Evolutionary conservation across 2,888 invertebrate genomes (phyloP).

Genomic region (Serripes groenlandicus): DNA sequence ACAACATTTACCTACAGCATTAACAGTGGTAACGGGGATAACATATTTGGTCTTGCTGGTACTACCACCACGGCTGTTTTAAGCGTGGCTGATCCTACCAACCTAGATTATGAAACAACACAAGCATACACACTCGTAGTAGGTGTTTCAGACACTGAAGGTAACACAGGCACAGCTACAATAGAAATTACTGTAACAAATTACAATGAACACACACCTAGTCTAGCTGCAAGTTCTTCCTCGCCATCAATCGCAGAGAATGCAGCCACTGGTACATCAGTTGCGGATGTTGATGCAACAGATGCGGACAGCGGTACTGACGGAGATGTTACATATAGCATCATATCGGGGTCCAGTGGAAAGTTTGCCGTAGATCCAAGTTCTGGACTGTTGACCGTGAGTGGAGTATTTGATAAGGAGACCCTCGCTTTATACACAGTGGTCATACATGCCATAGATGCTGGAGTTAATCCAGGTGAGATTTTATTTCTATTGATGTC

Average conservation of each 20-base stretch:
- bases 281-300: slow-evolving; percentile 70
- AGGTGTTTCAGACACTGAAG: slow-evolving; percentile 88
- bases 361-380: slow-evolving; percentile 67
- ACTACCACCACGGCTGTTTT: slow-evolving; percentile 59
- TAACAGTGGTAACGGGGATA: slow-evolving; percentile 67
- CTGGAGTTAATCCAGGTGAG: slow-evolving; percentile 56
- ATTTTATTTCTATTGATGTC: too few relatives aligned
- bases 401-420: slow-evolving; percentile 74
- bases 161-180: slow-evolving; percentile 62
- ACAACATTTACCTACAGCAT: slow-evolving; percentile 71
- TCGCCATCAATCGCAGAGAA: slow-evolving; percentile 68
- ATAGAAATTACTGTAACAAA: slow-evolving; percentile 69
- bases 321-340: slow-evolving; percentile 70
- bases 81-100: slow-evolving; percentile 61
- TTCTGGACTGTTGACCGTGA: slow-evolving; percentile 70
- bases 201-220: slow-evolving; percentile 72
- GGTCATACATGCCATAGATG: slow-evolving; percentile 68
- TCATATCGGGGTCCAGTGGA: slow-evolving; percentile 69
- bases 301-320: slow-evolving; percentile 75
- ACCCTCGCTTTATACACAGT: slow-evolving; percentile 58
- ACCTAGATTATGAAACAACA: slow-evolving; percentile 78
- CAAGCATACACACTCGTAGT: slow-evolving; percentile 92
- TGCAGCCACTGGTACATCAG: slow-evolving; percentile 42
- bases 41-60: slow-evolving; percentile 67
- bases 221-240: slow-evolving; percentile 54